Conservation (phyloP, 2,888 invertebrate genomes). For the Pardosa pseudoannulata region DNA sequence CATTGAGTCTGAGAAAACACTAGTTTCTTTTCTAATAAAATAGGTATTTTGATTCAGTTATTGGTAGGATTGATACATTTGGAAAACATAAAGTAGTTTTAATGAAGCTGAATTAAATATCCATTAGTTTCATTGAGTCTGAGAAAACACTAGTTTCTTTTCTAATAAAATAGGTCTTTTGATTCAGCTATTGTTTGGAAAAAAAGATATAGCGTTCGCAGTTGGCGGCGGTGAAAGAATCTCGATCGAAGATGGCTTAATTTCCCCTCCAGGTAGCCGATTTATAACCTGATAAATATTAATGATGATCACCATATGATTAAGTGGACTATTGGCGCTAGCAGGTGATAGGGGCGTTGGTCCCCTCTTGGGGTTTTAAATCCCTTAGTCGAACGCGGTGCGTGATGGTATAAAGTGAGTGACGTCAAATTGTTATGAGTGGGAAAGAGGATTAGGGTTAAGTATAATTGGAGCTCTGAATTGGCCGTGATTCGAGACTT, state of each 20-base stretch:
- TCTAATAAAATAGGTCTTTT: too few relatives aligned
- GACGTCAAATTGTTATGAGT: constrained; percentile 15
- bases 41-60: too few relatives aligned
- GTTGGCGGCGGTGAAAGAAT: neutral
- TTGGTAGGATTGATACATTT: too few relatives aligned
- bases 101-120: too few relatives aligned
- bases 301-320: constrained; percentile 69
- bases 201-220: neutral
- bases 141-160: too few relatives aligned
- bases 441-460: neutral
- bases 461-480: neutral
- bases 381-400: neutral
- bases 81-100: too few relatives aligned
- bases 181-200: too few relatives aligned
- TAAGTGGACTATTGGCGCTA: constrained; percentile 39
- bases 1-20: too few relatives aligned
- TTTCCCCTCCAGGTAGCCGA: constrained; percentile 47
- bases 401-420: neutral
- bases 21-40: too few relatives aligned
- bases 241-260: constrained; percentile 1
- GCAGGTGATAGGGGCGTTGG: constrained; percentile 68
- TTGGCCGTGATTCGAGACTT: neutral
- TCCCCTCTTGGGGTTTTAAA: constrained; percentile 7
- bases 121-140: too few relatives aligned
- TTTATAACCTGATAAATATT: constrained; percentile 70